Evolutionary conservation across 2,888 invertebrate genomes (phyloP).

Genomic region (Linnaemya tessellans): DNA sequence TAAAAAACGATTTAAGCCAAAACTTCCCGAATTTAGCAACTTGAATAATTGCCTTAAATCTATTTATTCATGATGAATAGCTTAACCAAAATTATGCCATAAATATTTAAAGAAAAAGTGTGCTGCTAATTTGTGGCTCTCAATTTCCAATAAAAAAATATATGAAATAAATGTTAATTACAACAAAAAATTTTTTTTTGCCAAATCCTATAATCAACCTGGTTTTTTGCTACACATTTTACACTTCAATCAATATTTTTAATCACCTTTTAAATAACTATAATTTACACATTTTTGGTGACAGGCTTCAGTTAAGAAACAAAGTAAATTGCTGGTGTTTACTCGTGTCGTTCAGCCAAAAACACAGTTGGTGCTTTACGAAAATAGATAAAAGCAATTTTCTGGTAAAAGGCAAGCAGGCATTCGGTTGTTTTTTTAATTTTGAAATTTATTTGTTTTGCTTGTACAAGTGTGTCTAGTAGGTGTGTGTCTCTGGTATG

Average conservation of each 20-base stretch:
- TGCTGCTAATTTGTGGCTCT: too few species aligned
- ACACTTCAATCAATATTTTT: constrained; percentile 28
- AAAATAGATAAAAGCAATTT: constrained; percentile 43
- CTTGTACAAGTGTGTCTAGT: constrained; percentile 17
- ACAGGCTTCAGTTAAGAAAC: constrained; percentile 23
- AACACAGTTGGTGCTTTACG: constrained; percentile 38
- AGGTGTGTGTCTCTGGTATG: constrained; percentile 33
- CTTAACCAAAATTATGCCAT: too few species aligned
- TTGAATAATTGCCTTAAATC: too few species aligned
- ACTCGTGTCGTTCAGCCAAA: constrained; percentile 43
- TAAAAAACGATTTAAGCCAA: too few species aligned
- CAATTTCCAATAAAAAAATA: too few species aligned
- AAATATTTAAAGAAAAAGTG: too few species aligned
- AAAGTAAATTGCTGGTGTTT: constrained; percentile 3
- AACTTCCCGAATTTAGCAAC: too few species aligned
- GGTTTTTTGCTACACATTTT: neutral
- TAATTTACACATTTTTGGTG: constrained; percentile 54
- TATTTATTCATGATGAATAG: too few species aligned
- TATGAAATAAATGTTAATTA: too few species aligned
- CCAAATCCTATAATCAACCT: neutral
- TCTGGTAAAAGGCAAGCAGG: constrained; percentile 7
- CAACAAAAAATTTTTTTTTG: neutral
- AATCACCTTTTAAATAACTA: constrained; percentile 46
- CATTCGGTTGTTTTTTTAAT: neutral
- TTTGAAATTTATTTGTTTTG: neutral